Base-by-base conservation (phyloP, 2,113 vertebrate genomes). In the Salvator merianae region DNA sequence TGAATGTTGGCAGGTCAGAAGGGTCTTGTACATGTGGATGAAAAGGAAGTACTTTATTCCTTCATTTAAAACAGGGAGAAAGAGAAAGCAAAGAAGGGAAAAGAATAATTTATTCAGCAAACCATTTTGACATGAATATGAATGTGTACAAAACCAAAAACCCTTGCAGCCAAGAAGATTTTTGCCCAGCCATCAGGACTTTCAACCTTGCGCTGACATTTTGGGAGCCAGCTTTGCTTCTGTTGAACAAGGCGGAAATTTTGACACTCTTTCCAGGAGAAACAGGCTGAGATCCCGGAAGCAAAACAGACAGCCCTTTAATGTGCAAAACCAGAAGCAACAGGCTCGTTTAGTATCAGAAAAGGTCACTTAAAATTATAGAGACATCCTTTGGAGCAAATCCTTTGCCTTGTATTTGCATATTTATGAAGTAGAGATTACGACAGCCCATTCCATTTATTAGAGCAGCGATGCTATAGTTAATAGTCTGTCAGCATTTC, bases 401-500 rank as follows among this genome's bases (percentile, higher is more conserved):
- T 95, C 95, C 91, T 93, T 93, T 94, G 93, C 91, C 95, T 96
- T 93, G 89, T 94, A 96, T 96, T 97, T 97, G 96, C 96, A 96
- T 97, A 96, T 96, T 97, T 97, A 96, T 97, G 95, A 96, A 96
- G 93, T 96, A 95, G 94, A 96, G 95, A 96, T 96, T 96, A 96
- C 77, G 88, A 96, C 94, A 94, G 94, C 93, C 96, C 92, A 94
- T 96, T 96, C 95, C 96, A 96, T 96, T 96, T 97, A 96, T 96
- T 96, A 96, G 94, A 93, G 94, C 86, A 95, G 94, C 32, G 83
- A 93, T 79, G 69, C 94, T 94, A 94, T 95, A 95, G 94, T 95
- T 97, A 97, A 97, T 96, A 95, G 96, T 95, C 96, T 97, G 96
- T 96, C 96, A 96, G 95, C 95, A 94, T 96, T 96, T 96, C 94